Percentiles rank a stretch among this genome's conserved stretches.
These are phyloP conservation scores for Euspilapteryx auroguttella DNA, from an alignment of 2,888 invertebrate species.

Conservation along the genomic window DNA sequence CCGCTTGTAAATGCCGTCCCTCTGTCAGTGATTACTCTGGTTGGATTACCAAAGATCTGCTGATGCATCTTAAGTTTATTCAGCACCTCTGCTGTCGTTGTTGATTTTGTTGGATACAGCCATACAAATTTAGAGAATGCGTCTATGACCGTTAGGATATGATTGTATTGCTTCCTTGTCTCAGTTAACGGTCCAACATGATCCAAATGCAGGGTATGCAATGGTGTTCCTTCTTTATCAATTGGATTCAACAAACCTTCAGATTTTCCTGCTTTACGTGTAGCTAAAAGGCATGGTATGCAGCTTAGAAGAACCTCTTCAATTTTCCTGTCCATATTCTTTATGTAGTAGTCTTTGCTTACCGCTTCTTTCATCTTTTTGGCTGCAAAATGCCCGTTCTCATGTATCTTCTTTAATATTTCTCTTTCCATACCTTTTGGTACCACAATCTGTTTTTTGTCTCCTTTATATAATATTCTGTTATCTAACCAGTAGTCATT, in stretches of 20 bases:
- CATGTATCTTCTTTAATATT: constrained; percentile 17
- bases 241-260: constrained; percentile 18
- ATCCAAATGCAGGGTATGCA: constrained; percentile 18
- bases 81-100: constrained; percentile 15
- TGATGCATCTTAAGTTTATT: constrained; percentile 14
- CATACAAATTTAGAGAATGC: constrained; percentile 19
- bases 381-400: constrained; percentile 18
- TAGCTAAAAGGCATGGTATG: constrained; percentile 7
- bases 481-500: constrained; percentile 11
- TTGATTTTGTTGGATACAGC: constrained; percentile 16
- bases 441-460: no score
- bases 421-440: constrained; percentile 18
- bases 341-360: constrained; percentile 13
- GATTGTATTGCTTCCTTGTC: constrained; percentile 15
- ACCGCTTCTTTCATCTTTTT: no score
- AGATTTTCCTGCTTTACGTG: constrained; percentile 12
- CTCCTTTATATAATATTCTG: constrained; percentile 12
- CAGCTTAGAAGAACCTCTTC: constrained; percentile 4
- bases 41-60: constrained; percentile 19
- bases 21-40: constrained; percentile 16
- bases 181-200: constrained; percentile 17
- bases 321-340: constrained; percentile 5
- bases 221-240: constrained; percentile 15
- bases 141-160: constrained; percentile 18
- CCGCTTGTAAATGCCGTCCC: constrained; percentile 20